phyloP scores from a whole-genome alignment of 2,888 invertebrate species.

The Scaptomyza flava region DNA sequence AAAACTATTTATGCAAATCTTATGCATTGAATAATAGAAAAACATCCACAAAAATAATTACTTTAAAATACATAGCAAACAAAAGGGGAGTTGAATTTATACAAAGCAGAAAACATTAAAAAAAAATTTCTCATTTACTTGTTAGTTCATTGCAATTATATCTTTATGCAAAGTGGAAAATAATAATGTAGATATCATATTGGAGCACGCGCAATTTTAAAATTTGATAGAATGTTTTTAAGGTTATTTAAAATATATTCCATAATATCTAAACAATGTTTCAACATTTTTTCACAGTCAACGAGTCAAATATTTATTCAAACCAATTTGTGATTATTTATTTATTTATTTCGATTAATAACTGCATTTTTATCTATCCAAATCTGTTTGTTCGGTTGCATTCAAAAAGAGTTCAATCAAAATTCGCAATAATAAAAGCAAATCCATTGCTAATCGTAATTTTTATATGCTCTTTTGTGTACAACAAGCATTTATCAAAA shows the following conservation, averaged over 20 bases:
- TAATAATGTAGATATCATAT: slow-evolving; percentile 8
- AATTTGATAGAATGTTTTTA: neutral
- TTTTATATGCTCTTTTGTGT: slow-evolving; percentile 22
- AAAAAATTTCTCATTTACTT: slow-evolving; percentile 1
- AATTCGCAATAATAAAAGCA: slow-evolving; percentile 21
- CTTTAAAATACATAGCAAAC: neutral
- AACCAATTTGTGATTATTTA: neutral
- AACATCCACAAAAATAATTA: slow-evolving; percentile 10
- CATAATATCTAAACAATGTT: neutral
- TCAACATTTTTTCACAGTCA: neutral
- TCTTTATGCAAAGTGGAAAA: slow-evolving; percentile 4
- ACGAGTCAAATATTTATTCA: no score
- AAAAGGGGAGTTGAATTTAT: neutral
- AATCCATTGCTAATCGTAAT: slow-evolving; percentile 16
- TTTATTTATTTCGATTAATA: neutral
- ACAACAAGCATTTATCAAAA: slow-evolving; percentile 42
- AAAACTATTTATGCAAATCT: slow-evolving; percentile 25
- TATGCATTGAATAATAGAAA: neutral
- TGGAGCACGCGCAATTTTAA: slow-evolving; percentile 1
- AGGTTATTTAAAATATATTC: neutral
- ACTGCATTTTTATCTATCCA: neutral
- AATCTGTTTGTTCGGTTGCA: slow-evolving; percentile 1
- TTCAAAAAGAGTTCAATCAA: slow-evolving; percentile 39
- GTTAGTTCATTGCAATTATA: slow-evolving; percentile 6
- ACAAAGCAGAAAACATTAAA: slow-evolving; percentile 1